These are phyloP conservation scores for Cossypha niveicapilla DNA, from an alignment of 2,797 vertebrate genomes.

Conservation along the genomic window DNA sequence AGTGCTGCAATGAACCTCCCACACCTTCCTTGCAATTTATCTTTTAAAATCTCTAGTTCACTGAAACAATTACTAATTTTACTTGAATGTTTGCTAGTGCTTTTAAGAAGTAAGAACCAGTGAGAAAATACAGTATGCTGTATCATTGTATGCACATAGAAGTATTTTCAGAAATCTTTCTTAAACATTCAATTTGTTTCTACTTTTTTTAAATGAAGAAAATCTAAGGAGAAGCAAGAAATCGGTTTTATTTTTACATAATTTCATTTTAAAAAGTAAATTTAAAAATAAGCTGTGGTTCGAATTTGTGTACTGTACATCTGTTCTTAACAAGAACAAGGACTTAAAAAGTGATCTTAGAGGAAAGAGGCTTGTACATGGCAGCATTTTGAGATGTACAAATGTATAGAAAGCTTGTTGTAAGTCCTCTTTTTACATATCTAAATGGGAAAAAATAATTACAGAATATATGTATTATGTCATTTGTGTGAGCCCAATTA, in stretches of 20 bases:
- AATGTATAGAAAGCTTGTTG: background rate
- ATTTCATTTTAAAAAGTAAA: background rate
- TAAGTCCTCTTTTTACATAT: background rate
- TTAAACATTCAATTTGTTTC: background rate
- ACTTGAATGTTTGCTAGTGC: background rate
- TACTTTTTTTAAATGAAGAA: background rate
- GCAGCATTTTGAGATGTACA: background rate
- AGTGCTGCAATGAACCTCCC: background rate
- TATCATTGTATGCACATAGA: background rate
- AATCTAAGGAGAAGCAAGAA: background rate
- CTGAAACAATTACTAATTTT: background rate
- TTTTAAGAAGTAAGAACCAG: background rate
- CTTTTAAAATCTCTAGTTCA: background rate
- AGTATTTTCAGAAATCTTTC: background rate
- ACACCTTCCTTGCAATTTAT: background rate
- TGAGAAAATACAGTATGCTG: background rate
- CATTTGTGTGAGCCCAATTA: background rate
- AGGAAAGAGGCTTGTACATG: background rate
- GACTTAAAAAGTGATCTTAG: background rate
- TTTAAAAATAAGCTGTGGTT: background rate
- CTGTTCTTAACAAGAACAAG: background rate
- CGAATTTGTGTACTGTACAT: background rate
- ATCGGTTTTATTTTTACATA: background rate
- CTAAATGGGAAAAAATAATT: background rate
- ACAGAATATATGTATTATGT: background rate